A percentile compares a stretch with the other conserved stretches of the same genome.
Evolutionary conservation across 2,888 invertebrate species (phyloP).

Genomic region (Orthosia incerta): DNA sequence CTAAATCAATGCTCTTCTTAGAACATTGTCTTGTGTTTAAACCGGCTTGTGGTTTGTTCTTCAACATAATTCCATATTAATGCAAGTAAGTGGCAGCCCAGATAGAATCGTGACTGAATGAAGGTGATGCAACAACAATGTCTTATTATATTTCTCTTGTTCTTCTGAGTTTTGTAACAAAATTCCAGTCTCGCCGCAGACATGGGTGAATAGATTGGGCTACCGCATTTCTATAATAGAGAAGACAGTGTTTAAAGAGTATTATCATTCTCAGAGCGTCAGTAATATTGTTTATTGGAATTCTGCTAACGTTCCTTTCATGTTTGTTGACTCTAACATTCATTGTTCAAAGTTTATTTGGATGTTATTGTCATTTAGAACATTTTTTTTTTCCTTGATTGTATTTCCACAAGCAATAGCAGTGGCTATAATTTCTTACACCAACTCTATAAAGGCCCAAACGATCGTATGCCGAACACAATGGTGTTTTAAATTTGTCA

Average conservation of each 20-base stretch:
- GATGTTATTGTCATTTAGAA: constrained; percentile 1
- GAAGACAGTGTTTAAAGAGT: not conserved
- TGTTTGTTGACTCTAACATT: not conserved
- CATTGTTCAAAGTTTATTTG: constrained; percentile 26
- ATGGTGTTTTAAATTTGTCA: constrained; percentile 79
- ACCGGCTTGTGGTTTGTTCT: constrained; percentile 72
- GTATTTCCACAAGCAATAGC: not conserved
- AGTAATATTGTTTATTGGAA: constrained; percentile 15
- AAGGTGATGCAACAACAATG: constrained; percentile 78
- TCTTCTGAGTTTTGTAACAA: constrained; percentile 66
- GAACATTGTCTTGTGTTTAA: constrained; percentile 36
- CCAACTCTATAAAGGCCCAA: constrained; percentile 33
- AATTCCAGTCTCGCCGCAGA: constrained; percentile 39
- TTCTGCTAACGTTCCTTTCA: not conserved
- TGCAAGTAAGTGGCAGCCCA: constrained; percentile 81
- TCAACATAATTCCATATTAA: constrained; percentile 80
- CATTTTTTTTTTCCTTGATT: not conserved
- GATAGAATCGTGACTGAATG: constrained; percentile 83
- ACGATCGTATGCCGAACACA: constrained; percentile 77
- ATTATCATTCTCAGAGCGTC: constrained; percentile 5
- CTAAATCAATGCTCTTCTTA: constrained; percentile 12
- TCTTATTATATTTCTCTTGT: constrained; percentile 63
- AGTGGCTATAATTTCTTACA: constrained; percentile 6
- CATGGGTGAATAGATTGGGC: constrained; percentile 12
- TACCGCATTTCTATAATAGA: constrained; percentile 17